Conservation (phyloP, 1,140 invertebrate genomes). For the Brachionus rubens region DNA sequence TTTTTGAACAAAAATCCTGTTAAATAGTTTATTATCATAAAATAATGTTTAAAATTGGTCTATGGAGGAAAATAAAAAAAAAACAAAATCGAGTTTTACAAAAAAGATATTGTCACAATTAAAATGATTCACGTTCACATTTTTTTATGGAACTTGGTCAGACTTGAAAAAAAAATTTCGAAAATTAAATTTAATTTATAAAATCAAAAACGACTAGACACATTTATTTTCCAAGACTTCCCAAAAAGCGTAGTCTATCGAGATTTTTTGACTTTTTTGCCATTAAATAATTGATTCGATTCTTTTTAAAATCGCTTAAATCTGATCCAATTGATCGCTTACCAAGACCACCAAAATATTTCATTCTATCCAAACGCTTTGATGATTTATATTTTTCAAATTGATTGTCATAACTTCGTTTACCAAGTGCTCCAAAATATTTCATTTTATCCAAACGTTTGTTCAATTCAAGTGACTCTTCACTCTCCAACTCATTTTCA, state of each 20-base stretch:
- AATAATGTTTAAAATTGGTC: too few species aligned
- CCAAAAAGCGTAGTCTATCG: constrained; percentile 13
- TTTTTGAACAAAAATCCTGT: too few species aligned
- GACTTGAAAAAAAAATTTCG: not conserved
- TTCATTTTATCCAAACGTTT: constrained; percentile 27
- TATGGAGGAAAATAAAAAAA: too few species aligned
- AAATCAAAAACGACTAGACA: not conserved
- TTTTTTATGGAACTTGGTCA: not conserved
- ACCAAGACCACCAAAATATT: constrained; percentile 33
- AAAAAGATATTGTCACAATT: too few species aligned
- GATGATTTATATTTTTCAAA: not conserved
- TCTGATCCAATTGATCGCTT: constrained; percentile 38
- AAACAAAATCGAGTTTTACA: too few species aligned
- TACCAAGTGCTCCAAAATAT: constrained; percentile 35
- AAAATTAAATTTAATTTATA: not conserved
- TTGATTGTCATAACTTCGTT: not conserved
- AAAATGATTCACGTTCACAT: not conserved
- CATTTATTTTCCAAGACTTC: constrained; percentile 40
- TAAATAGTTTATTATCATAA: too few species aligned
- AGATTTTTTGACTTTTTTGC: constrained; percentile 33
- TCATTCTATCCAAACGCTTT: constrained; percentile 44
- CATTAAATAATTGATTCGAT: not conserved
- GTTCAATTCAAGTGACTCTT: not conserved
- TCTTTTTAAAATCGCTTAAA: not conserved
- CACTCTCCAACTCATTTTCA: not conserved